These are phyloP conservation scores for Charina bottae DNA, from an alignment of 2,113 vertebrate genomes.

Conservation along the genomic window DNA sequence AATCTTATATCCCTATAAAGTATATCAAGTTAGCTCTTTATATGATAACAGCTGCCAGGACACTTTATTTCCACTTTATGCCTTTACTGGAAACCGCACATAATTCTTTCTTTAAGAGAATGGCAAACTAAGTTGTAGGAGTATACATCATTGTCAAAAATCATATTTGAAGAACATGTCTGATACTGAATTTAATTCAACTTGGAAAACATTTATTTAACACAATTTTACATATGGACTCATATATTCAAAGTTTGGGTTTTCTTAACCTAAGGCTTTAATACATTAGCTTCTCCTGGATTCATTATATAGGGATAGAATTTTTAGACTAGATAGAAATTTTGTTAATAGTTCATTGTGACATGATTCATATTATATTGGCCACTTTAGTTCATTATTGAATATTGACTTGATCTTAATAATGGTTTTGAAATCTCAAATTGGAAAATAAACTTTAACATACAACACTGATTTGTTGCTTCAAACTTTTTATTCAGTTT, in stretches of 20 bases:
- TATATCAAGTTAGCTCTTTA: not conserved
- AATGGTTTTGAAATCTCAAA: not conserved
- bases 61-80: not conserved
- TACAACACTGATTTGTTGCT: not conserved
- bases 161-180: not conserved
- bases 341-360: not conserved
- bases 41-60: not conserved
- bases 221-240: not conserved
- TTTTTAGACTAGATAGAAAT: not conserved
- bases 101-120: not conserved
- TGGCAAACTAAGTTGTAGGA: not conserved
- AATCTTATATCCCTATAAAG: not conserved
- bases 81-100: not conserved
- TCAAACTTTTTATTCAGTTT: not conserved
- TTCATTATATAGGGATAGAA: not conserved
- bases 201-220: not conserved
- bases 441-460: not conserved
- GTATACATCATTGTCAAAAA: not conserved
- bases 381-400: not conserved
- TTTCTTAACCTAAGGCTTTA: not conserved
- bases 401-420: not conserved
- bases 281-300: not conserved
- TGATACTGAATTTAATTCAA: not conserved
- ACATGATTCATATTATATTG: not conserved
- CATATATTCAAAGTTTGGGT: not conserved